A percentile compares a stretch with the other conserved stretches of the same genome.
These are phyloP conservation scores for Bombyx mandarina DNA, from an alignment of 1,140 invertebrate species.

Conservation along the genomic window DNA sequence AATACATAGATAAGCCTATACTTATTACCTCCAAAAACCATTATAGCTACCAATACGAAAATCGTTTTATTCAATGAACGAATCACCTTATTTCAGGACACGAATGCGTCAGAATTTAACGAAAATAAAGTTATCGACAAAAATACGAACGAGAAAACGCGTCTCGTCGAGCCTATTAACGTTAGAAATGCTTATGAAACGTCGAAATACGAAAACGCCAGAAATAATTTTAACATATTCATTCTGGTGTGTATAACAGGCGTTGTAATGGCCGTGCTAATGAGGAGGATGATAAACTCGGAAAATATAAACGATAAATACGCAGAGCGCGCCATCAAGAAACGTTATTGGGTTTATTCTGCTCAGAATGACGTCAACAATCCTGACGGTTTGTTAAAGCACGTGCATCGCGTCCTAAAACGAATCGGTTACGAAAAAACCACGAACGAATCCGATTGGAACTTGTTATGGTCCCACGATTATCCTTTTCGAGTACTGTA, in stretches of 20 bases:
- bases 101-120: background rate
- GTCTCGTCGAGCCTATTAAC: background rate
- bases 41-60: too few species aligned
- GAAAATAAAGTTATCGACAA: constrained; percentile 12
- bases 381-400: constrained; percentile 76
- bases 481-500: constrained; percentile 86
- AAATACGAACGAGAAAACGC: constrained; percentile 5
- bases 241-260: constrained; percentile 48
- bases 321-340: constrained; percentile 10
- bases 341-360: constrained; percentile 56
- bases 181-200: background rate
- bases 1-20: too few species aligned
- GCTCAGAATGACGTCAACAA: constrained; percentile 37
- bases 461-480: constrained; percentile 93
- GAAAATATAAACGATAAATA: constrained; percentile 25
- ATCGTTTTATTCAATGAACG: background rate
- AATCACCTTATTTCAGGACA: constrained; percentile 4
- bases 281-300: constrained; percentile 45
- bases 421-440: constrained; percentile 79
- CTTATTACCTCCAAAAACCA: too few species aligned
- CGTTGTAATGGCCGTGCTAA: constrained; percentile 38
- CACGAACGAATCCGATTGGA: constrained; percentile 79
- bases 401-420: constrained; percentile 83
- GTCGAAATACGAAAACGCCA: background rate
- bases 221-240: constrained; percentile 23